Evolutionary conservation across 2,113 vertebrate species (phyloP).

Genomic region (Cephalophus harveyi): DNA sequence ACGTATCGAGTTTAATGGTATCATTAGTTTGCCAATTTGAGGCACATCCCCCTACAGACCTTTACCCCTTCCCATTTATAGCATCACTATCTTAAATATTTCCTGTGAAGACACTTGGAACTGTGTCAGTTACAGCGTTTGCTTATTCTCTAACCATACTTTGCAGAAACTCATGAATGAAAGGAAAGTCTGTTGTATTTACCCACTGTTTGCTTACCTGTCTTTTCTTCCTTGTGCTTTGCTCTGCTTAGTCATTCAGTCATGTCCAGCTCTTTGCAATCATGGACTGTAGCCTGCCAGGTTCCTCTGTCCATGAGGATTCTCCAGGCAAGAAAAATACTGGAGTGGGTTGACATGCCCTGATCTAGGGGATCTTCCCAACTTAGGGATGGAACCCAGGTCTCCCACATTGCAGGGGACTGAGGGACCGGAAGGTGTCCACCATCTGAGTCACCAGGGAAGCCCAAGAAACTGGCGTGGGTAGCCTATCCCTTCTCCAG

Average conservation of each 20-base stretch:
- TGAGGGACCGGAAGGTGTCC: not conserved
- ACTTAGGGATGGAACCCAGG: not conserved
- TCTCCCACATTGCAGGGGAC: not conserved
- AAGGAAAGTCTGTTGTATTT: not conserved
- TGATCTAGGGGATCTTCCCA: not conserved
- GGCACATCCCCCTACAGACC: not conserved
- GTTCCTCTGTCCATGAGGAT: not conserved
- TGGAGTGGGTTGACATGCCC: not conserved
- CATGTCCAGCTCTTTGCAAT: accelerated
- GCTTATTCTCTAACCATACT: not conserved
- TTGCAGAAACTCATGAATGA: not conserved
- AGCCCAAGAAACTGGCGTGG: not conserved
- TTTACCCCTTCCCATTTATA: not conserved
- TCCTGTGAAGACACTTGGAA: not conserved
- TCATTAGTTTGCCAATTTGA: not conserved
- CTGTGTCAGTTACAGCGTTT: not conserved
- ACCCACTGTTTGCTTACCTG: not conserved
- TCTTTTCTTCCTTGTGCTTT: not conserved
- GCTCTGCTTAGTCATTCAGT: not conserved
- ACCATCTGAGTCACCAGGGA: not conserved
- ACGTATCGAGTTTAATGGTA: no score
- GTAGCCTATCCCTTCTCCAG: not conserved
- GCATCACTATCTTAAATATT: not conserved
- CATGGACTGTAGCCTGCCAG: not conserved
- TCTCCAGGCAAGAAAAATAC: not conserved